Evolutionary conservation across 37 sponge, comb jelly and placozoan genomes (phyloP), one percentile per base, ranked within the genome.

Genomic region (Halichondria panicea): DNA sequence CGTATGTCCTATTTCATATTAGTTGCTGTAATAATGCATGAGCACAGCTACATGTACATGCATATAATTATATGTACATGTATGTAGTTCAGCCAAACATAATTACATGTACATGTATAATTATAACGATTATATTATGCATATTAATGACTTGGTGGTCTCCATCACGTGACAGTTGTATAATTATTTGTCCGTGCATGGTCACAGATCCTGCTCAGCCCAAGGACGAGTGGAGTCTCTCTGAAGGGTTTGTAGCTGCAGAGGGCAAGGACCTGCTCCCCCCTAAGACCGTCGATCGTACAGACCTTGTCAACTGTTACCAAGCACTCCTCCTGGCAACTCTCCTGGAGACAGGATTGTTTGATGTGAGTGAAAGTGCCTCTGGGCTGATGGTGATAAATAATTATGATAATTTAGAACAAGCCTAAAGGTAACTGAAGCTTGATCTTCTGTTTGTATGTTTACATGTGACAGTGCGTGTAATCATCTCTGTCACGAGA

Each of bases 181-280:
- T 9, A 24, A 56, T 13, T 3, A 57, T 43, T 28, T 36, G 19
- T 65, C 39, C 54, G 45, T 4, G 30, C 52, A 19, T 42, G n/a
- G n/a, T n/a, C 32, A 12, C 66, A 91, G 92, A 91, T 35, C 74
- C 88, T 1, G 37, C 77, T 27, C 79, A 78, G 46, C 67, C 73
- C 30, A 54, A 57, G 43, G 40, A 42, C 11, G 76, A 74, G 45
- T 93, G 94, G 94, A 63, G 74, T 1, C 43, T 93, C 38, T 43
- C 43, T 40, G 91, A 85, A 39, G 91, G 89, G 32, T 93, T 66
- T 52, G 91, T 93, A 39, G 90, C 74, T 13, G 91, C 85, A 55
- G 94, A 93, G 65, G 94, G 74, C 0, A 55, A 76, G 15, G 60
- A 54, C 37, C 80, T 93, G 21, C 87, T 93, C 1, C 87, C 91